A percentile compares a stretch with the other conserved stretches of the same genome.
Conservation (phyloP, 2,797 vertebrate genomes). For the Oreortyx pictus region DNA sequence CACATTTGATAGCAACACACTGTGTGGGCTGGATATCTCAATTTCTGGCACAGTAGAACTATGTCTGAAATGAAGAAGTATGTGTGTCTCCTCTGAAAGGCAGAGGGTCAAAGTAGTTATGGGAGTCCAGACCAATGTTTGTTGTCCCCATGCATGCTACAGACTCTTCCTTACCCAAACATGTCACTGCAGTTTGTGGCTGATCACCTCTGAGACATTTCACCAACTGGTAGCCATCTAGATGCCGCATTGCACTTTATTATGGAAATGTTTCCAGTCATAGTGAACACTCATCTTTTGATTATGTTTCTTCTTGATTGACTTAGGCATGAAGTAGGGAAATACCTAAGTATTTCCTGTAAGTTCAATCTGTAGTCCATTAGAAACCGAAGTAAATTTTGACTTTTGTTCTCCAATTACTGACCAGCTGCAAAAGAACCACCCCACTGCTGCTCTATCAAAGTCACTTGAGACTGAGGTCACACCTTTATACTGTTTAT, state of each 20-base stretch:
- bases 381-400: neutral
- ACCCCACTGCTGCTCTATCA: neutral
- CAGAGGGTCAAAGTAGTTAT: neutral
- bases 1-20: neutral
- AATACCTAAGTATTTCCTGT: neutral
- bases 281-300: neutral
- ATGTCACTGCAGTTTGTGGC: neutral
- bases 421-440: neutral
- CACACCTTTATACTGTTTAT: neutral
- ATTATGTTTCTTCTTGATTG: neutral
- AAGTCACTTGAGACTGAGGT: neutral
- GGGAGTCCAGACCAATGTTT: neutral
- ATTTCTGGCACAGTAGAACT: neutral
- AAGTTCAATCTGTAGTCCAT: neutral
- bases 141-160: neutral
- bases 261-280: neutral
- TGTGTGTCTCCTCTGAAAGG: neutral
- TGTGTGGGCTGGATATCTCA: constrained; percentile 52
- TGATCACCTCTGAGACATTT: neutral
- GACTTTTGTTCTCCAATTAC: neutral
- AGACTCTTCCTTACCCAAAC: neutral
- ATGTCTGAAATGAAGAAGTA: neutral
- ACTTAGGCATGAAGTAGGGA: neutral
- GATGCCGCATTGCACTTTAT: neutral
- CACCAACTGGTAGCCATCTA: neutral